Evolutionary conservation across 2,113 vertebrate species (phyloP), one percentile per base, ranked within the genome.

Genomic region (Macquaria australasica): DNA sequence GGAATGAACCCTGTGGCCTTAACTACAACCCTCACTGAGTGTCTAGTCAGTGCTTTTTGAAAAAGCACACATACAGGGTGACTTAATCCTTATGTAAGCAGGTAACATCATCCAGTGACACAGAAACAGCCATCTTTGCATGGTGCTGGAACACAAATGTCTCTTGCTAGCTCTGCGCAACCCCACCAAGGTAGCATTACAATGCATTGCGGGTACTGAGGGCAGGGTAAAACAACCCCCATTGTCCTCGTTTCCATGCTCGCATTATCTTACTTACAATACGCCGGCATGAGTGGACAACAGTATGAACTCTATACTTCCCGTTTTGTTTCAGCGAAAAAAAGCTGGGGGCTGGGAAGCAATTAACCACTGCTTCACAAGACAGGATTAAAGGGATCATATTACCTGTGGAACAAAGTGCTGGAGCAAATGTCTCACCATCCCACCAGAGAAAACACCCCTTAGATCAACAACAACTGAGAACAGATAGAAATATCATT

Each of bases 211-310:
- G 69, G 68, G 45, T 50, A 74, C 34, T 6, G 79, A 67, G 73
- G 31, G 77, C 21, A 70, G 62, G 8, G 82, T 79, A 89, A 93
- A 91, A 85, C 73, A 81, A 81, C 72, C 60, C 12, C 82, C 74
- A 75, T 81, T 93, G 89, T 94, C 83, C 82, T 45, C 0, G 18
- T 83, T 95, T 94, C 89, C 75, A 53, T 83, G 79, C 87, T 84
- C 25, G 1, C 69, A 83, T 89, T 85, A 87, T 79, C 73, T 79
- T 20, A 37, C 37, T 45, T 58, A 91, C 86, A 91, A 84, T 74
- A 75, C 51, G 8, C 72, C 73, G 66, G 80, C 84, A 76, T 72
- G 81, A 88, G 79, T 43, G 51, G 81, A 90, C 85, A 83, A 74
- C 78, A 70, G 83, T 3, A 71, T 64, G 80, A 93, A 88, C 77